Base-by-base conservation (phyloP, 2,113 vertebrate species). In the Bos taurus region DNA sequence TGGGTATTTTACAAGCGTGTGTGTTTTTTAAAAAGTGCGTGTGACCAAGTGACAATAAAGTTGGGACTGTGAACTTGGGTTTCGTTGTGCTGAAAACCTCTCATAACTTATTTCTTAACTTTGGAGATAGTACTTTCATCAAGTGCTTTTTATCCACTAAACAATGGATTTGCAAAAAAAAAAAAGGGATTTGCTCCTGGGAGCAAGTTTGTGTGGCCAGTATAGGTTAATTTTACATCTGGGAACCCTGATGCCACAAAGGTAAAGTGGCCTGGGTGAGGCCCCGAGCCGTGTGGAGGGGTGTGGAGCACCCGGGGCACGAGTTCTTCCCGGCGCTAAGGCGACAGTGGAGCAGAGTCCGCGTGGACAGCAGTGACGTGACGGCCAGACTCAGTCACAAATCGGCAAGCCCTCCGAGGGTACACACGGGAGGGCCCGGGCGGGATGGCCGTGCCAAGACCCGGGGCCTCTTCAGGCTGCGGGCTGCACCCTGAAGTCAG, bases 11-110 rank as follows among this genome's bases (percentile, higher is more conserved):
- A 85, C 71, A 48, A 78, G 85, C 40, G 50, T 83, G 16, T 96
- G 88, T 94, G 17, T 71, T 84, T 87, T 96, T 97, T 97, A 71
- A 95, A 71, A 95, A 88, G 90, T 0, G 10, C 59, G 88, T 96
- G 91, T 91, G 94, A 86, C 52, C 93, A 97, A 88, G 74, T 93
- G 91, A 78, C 95, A 98, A 98, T 98, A 98, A 98, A 98, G 57
- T 15, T 91, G 96, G 96, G 94, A 84, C 94, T 94, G 62, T 95
- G 95, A 96, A 74, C 43, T 25, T 54, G 43, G 48, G 64, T 77
- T 82, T 50, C 80, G 21, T 74, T 86, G 48, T 87, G 17, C 82
- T 90, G 52, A 74, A 87, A 77, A 52, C 71, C 52, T 88, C 43
- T 82, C 10, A 2, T 46, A 21, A 86, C 17, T 85, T 90, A 50